These are phyloP conservation scores for Philypnodon macrostomus DNA, from an alignment of 2,797 vertebrate species.

Conservation along the genomic window DNA sequence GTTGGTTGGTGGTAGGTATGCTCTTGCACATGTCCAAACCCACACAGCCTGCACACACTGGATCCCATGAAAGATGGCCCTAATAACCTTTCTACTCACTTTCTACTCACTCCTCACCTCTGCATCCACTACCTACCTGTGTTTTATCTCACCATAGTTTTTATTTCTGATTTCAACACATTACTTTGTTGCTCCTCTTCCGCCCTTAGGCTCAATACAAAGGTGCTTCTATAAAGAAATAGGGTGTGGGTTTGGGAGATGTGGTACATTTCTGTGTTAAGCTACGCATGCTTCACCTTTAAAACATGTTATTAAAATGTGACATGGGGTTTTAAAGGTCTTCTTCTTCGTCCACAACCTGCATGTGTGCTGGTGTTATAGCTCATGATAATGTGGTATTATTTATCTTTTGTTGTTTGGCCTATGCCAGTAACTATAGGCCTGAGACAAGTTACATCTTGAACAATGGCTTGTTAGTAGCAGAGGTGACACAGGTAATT, in stretches of 20 bases:
- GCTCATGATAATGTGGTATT: too few relatives aligned
- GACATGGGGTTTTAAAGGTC: too few relatives aligned
- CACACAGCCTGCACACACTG: background rate
- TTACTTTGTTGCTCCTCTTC: constrained; percentile 1
- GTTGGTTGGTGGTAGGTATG: background rate
- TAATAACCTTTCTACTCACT: background rate
- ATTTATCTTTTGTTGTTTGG: too few relatives aligned
- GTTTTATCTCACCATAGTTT: background rate
- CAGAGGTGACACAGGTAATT: too few relatives aligned
- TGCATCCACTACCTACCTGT: background rate
- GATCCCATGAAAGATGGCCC: constrained; percentile 6
- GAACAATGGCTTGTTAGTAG: too few relatives aligned
- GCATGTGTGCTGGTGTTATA: too few relatives aligned
- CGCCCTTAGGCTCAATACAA: constrained; percentile 3
- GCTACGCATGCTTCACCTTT: background rate
- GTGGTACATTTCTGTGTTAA: background rate
- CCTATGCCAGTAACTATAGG: too few relatives aligned
- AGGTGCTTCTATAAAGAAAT: constrained; percentile 1
- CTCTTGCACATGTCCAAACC: background rate
- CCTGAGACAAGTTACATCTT: too few relatives aligned
- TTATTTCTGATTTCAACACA: constrained; percentile 8
- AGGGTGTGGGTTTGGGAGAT: background rate
- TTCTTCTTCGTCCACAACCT: too few relatives aligned
- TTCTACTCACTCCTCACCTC: background rate
- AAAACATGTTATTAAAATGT: background rate